Evolutionary conservation across 2,888 invertebrate species (phyloP).

Genomic region (Leptinotarsa peninsularis): DNA sequence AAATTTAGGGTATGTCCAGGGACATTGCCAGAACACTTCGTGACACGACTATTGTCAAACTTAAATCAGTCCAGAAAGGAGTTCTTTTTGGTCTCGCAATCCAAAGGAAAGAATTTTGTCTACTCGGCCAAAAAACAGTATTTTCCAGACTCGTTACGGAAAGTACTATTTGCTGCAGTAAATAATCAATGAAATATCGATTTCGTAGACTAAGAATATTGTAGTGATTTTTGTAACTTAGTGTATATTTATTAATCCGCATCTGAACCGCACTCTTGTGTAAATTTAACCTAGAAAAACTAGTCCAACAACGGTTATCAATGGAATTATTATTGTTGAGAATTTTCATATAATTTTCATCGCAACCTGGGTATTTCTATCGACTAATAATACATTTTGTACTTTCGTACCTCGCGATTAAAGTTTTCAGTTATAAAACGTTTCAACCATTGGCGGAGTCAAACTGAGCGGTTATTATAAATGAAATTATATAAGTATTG

Average conservation of each 20-base stretch:
- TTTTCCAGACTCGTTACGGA: no score
- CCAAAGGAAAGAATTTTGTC: no score
- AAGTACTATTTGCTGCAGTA: no score
- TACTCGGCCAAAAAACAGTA: no score
- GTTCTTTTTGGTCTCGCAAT: no score
- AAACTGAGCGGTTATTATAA: neutral
- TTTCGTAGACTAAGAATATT: no score
- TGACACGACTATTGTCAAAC: no score
- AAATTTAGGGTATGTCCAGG: no score
- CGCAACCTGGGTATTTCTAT: slow-evolving; percentile 37
- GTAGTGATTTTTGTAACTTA: no score
- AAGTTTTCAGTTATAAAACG: slow-evolving; percentile 32
- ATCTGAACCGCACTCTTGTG: slow-evolving; percentile 27
- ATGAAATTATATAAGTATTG: neutral
- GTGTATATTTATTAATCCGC: slow-evolving; percentile 21
- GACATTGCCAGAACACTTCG: no score
- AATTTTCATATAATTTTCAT: slow-evolving; percentile 33
- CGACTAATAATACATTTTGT: slow-evolving; percentile 35
- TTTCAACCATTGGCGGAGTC: neutral
- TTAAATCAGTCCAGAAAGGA: no score
- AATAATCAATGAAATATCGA: no score
- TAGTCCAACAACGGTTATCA: slow-evolving; percentile 29
- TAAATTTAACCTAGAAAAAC: slow-evolving; percentile 35
- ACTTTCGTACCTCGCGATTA: slow-evolving; percentile 27
- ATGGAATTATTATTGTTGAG: slow-evolving; percentile 34